Base-by-base conservation (phyloP, 23 tunicate species). In the Diplosoma virens region DNA sequence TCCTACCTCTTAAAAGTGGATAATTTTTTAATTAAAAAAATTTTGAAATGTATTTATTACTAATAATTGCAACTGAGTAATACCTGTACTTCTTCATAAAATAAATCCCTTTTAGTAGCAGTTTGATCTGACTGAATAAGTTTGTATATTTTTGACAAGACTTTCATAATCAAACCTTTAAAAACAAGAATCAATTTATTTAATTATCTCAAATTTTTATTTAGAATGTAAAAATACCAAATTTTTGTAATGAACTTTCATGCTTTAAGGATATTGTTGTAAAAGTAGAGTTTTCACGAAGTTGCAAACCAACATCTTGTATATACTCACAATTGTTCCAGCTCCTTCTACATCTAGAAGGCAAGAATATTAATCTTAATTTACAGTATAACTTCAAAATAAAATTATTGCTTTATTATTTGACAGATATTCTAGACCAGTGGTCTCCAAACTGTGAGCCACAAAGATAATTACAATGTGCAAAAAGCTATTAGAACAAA, bases 101-200 rank as follows among this genome's bases (percentile, higher is more conserved):
- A 92, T 61, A 92, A 60, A 69, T 92, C 97, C 53, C 97, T 58
- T 53, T 92, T 92, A 27, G 97, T 92, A 0, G 92, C 93, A n/a
- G 74, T 71, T 76, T 92, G 82, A n/a, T 75, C 83, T n/a, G 84
- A 66, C 30, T 84, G 80, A 7, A 92, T 2, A 56, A 85, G 79
- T 37, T 80, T 85, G 79, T 92, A 85, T 22, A 92, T 75, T 84
- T 80, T 92, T 21, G 83, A 66, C 71, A 92, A 11, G 14, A 92
- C 83, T 46, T 92, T 92, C 64, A 92, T 7, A 2, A 80, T 31
- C 31, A 92, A 29, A 11, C 97, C 97, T 92, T 54, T 3, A 76
- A 29, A 7, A 41, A 41, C 50, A 41, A 41, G 14, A 14, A 41
- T 41, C 14, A 7, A 7, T 41, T 41, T 41, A 7, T 41, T 14